Evolutionary conservation across 2,888 invertebrate species (phyloP).

Genomic region (Hanleya hanleyi): DNA sequence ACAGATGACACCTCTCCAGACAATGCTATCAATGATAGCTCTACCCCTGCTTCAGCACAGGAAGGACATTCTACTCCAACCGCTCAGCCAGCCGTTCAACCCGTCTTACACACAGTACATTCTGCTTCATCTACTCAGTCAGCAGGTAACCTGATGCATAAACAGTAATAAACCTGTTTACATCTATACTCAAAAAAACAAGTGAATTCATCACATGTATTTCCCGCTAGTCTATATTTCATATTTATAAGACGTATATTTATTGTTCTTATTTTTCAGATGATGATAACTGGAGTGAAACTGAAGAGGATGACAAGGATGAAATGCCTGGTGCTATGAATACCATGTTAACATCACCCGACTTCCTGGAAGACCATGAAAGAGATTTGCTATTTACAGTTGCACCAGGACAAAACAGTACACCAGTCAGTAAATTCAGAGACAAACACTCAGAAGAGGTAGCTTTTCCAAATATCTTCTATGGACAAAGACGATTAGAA

Average conservation of each 20-base stretch:
- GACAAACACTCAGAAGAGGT: constrained; percentile 29
- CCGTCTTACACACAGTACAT: background rate
- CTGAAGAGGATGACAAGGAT: constrained; percentile 35
- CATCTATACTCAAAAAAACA: background rate
- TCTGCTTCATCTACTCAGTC: background rate
- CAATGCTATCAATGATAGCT: background rate
- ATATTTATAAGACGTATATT: too few relatives aligned
- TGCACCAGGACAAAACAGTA: constrained; percentile 36
- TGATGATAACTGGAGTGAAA: constrained; percentile 25
- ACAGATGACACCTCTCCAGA: background rate
- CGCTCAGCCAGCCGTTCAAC: background rate
- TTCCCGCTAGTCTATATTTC: too few relatives aligned
- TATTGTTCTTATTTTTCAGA: background rate
- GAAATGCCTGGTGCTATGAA: constrained; percentile 25
- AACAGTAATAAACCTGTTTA: background rate
- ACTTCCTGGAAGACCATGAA: constrained; percentile 31
- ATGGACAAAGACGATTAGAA: constrained; percentile 22
- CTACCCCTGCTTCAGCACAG: background rate
- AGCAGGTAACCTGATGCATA: background rate
- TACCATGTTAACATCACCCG: constrained; percentile 29
- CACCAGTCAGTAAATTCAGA: constrained; percentile 35
- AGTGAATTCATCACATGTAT: background rate
- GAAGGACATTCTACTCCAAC: background rate
- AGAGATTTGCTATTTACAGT: constrained; percentile 31
- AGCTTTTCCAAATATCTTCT: constrained; percentile 35